These are phyloP conservation scores for Sepiola atlantica DNA, from an alignment of 2,888 invertebrate genomes.

Conservation along the genomic window DNA sequence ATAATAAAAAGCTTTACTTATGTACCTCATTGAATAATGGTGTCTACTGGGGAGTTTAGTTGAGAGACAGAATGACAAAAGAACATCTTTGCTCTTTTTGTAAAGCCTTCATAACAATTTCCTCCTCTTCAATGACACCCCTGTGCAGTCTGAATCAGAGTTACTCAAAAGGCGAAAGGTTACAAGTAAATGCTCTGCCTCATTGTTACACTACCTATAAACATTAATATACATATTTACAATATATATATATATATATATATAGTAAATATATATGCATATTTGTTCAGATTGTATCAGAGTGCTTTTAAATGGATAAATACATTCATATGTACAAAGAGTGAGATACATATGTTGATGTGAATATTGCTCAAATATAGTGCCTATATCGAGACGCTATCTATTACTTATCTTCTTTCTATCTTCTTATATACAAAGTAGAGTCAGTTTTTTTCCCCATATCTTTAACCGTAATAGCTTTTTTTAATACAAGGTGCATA, in stretches of 20 bases:
- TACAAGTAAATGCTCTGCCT: background rate
- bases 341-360: background rate
- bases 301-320: background rate
- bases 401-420: too few relatives aligned
- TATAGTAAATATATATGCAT: background rate
- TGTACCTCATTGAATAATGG: background rate
- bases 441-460: too few relatives aligned
- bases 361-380: background rate
- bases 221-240: background rate
- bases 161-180: background rate
- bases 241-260: background rate
- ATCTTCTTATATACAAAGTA: too few relatives aligned
- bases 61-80: background rate
- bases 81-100: conserved; percentile 21
- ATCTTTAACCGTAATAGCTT: too few relatives aligned
- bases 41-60: background rate
- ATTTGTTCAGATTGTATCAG: background rate
- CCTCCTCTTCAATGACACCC: background rate
- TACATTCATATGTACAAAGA: background rate
- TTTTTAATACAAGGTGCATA: too few relatives aligned
- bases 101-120: background rate
- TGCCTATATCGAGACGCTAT: background rate
- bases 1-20: background rate
- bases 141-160: background rate
- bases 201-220: background rate